Base-by-base conservation (phyloP, 2,113 vertebrate genomes). In the Micromys minutus region DNA sequence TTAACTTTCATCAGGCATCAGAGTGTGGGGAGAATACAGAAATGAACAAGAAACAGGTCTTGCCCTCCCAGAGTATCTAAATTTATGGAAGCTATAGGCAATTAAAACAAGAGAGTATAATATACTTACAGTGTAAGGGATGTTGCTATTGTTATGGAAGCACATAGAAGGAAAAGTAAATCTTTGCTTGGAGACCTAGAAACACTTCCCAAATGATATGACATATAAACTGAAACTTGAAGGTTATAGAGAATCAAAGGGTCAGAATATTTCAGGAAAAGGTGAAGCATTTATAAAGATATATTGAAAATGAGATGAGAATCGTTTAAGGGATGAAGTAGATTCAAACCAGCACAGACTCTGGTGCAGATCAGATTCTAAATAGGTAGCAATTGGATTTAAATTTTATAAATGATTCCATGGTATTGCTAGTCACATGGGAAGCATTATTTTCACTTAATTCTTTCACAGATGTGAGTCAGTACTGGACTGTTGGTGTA, bases 211-310 rank as follows among this genome's bases (percentile, higher is more conserved):
- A 95, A 95, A 83, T 93, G 24, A 55, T 88, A 34, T 47, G 5
- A 94, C 63, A 7, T 83, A 2, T 31, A 84, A 96, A 90, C 22
- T 69, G 69, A 94, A 95, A 79, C 39, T 22, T 88, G 50, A 85
- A 94, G 26, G 39, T n/a, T 85, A 75, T 90, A 1, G 21, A 92
- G 42, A 47, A 26, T 21, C 50, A 75, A 93, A 22, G 86, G 45
- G 95, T 79, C 47, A 95, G 80, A 94, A 36, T 89, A 95, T 87
- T 95, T 93, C 74, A 94, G 26, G 84, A 9, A 87, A 39, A 87
- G 7, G 5, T 3, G 50, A 86, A 88, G 55, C 12, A 94, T 93
- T 16, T 71, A 77, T 72, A 94, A 94, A 85, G 65, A 81, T 39
- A 91, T 76, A 29, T 36, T 85, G 55, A 93, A 47, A 84, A 87